These are phyloP conservation scores for Tonatia bakeri DNA, from an alignment of 2,113 vertebrate genomes.

Conservation along the genomic window DNA sequence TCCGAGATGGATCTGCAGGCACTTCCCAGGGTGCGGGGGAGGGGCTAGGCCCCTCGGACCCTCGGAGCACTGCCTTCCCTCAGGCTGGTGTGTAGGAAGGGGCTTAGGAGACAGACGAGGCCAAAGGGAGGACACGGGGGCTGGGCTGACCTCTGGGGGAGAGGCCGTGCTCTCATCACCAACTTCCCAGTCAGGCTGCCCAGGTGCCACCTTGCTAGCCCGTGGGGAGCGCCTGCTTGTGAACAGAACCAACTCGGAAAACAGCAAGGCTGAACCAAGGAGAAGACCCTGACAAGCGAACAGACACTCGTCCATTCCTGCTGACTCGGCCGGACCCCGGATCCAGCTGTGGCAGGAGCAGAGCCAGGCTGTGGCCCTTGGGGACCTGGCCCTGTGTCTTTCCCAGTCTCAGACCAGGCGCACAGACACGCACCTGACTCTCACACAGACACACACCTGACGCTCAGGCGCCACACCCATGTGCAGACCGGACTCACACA, in stretches of 20 bases:
- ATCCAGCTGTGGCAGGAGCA: not conserved
- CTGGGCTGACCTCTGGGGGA: not conserved
- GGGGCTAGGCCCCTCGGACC: accelerated
- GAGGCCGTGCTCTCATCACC: no score
- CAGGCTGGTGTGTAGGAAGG: no score
- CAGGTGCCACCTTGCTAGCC: no score
- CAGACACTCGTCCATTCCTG: accelerated
- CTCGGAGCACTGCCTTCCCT: not conserved
- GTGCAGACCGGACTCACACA: not conserved
- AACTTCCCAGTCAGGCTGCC: no score
- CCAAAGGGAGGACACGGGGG: no score
- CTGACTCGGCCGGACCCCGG: no score
- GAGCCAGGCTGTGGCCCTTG: not conserved
- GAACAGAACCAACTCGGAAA: not conserved
- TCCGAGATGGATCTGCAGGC: accelerated
- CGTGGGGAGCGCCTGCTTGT: not conserved
- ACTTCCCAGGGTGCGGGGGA: not conserved
- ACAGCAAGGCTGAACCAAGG: no score
- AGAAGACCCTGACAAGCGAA: not conserved
- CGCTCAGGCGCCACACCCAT: no score
- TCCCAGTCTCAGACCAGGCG: no score
- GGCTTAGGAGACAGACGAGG: no score
- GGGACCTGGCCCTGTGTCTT: not conserved
- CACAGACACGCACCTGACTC: no score
- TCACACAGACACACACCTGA: no score